phyloP scores from a whole-genome alignment of 1,140 invertebrate genomes.

The Bombus cullumanus region DNA sequence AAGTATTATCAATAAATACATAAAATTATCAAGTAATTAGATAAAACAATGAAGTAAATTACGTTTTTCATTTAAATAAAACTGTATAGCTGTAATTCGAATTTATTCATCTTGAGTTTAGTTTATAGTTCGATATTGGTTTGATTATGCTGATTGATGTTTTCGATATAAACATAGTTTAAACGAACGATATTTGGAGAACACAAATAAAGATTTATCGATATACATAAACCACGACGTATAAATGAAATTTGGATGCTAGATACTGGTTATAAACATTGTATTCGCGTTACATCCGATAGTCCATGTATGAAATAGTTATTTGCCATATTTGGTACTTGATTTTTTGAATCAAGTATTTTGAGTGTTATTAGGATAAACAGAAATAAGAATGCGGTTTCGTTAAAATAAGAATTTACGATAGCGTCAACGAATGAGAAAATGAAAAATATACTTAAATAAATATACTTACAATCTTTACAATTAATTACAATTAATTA shows the following conservation, averaged over 20 bases:
- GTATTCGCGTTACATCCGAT: neutral
- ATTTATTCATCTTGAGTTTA: neutral
- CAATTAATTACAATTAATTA: too few species aligned
- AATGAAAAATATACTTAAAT: neutral
- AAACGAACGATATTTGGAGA: neutral
- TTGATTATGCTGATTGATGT: neutral
- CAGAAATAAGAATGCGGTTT: neutral
- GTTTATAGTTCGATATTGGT: neutral
- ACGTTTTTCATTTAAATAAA: neutral
- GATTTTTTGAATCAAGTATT: neutral
- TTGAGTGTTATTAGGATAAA: neutral
- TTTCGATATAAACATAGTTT: neutral
- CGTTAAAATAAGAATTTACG: neutral
- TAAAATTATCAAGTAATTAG: neutral
- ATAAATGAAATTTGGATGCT: neutral
- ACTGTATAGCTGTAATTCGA: neutral
- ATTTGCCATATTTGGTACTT: neutral
- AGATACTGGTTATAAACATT: neutral
- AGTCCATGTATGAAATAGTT: neutral
- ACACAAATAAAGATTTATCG: constrained; percentile 4
- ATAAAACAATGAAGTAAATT: neutral
- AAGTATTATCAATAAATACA: neutral
- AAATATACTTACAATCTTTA: too few species aligned
- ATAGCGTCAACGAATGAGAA: neutral
- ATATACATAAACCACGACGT: neutral